Conservation (phyloP, 2,797 vertebrate species). For the Emydoidea blandingii region DNA sequence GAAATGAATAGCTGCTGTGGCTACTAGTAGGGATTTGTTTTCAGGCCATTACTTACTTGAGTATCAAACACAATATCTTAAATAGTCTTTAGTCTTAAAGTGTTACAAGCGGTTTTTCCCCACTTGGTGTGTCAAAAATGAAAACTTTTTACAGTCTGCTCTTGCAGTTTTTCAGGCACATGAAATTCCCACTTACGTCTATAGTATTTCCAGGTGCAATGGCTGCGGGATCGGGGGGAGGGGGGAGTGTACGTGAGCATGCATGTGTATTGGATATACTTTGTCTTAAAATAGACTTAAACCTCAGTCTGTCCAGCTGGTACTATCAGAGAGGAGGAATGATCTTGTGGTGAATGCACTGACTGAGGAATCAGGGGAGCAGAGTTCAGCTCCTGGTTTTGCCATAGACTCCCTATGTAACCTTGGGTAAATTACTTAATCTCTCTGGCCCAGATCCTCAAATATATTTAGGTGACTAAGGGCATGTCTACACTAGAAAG, state of each 20-base stretch:
- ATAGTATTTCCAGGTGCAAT: not conserved
- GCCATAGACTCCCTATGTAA: not conserved
- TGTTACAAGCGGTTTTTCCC: slow-evolving; percentile 12
- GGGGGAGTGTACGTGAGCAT: not conserved
- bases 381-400: not conserved
- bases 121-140: slow-evolving; percentile 1
- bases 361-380: not conserved
- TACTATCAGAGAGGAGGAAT: not conserved
- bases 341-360: not conserved
- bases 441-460: not conserved
- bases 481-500: too few relatives aligned
- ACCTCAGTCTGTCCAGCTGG: not conserved
- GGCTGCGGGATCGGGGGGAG: not conserved
- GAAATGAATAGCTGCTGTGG: slow-evolving; percentile 39
- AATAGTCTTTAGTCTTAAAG: not conserved
- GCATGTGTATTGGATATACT: not conserved
- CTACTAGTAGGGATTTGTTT: slow-evolving; percentile 25
- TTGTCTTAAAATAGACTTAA: not conserved
- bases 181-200: not conserved
- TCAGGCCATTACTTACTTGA: not conserved
- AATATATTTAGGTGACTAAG: not conserved
- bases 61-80: not conserved
- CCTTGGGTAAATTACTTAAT: not conserved
- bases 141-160: not conserved
- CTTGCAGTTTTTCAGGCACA: not conserved